Percentiles rank a stretch among this genome's conserved stretches.
These are phyloP conservation scores for Lathronympha strigana DNA, from an alignment of 2,888 invertebrate species.

Conservation along the genomic window DNA sequence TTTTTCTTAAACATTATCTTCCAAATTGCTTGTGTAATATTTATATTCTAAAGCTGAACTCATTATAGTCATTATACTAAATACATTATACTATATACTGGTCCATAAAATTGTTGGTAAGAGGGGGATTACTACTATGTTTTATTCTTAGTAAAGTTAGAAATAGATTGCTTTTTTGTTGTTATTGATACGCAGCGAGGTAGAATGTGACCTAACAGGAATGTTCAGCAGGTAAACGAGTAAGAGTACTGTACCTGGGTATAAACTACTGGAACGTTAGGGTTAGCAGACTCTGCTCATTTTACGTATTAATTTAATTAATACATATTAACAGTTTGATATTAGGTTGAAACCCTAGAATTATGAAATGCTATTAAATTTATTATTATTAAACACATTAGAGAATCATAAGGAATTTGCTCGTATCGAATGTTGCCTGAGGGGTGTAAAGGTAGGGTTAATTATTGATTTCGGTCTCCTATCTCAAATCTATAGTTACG, in stretches of 20 bases:
- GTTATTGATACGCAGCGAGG: conserved; percentile 39
- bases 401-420: not conserved
- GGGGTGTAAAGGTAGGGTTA: not conserved
- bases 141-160: conserved; percentile 1
- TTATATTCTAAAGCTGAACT: not conserved
- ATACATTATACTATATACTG: too few species aligned
- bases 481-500: not conserved
- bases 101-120: not conserved
- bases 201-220: conserved; percentile 63
- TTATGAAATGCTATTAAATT: not conserved
- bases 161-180: conserved; percentile 23
- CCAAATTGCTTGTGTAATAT: not conserved
- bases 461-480: not conserved
- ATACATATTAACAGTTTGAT: not conserved
- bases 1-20: not conserved
- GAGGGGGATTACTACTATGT: not conserved
- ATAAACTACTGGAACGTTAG: conserved; percentile 64
- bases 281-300: conserved; percentile 17
- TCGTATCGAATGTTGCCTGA: not conserved
- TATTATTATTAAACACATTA: not conserved
- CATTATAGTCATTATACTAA: too few species aligned
- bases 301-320: not conserved
- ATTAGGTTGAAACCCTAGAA: conserved; percentile 3
- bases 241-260: conserved; percentile 53
- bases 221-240: conserved; percentile 69